Base-by-base conservation (phyloP, 2,797 vertebrate species). In the Apogon hyalosoma region DNA sequence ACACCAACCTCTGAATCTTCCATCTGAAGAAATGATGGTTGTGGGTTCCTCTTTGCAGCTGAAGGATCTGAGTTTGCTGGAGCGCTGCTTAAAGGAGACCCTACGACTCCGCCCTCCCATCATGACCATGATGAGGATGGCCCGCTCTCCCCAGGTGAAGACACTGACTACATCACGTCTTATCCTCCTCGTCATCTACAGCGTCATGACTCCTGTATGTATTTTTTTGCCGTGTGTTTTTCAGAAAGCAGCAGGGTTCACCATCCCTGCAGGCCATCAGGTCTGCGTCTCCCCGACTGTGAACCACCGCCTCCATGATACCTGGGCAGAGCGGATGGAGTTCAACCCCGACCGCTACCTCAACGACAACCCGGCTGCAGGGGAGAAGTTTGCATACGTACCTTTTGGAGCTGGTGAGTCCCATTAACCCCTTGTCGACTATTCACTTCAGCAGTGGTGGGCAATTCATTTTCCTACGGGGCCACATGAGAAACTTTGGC, bases 111-210 rank as follows among this genome's bases (percentile, higher is more conserved):
- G 97, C 38, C 97, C 98, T 3, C 98, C 98, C 7, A 96, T 99
- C 82, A 99, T 99, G 98, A 99, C 97, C 46, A 98, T 99, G 94
- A 99, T 99, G 97, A 96, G 98, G 82, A 94, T 99, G 96, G 96
- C 94, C 57, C 95, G 70, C 86, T 95, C 96, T 15, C 94, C 95
- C 53, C 97, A 97, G 91, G 98, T 97, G 58, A 68, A 13, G 19
- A 38, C 62, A 7, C n/a, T 56, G 6, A 3, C 31, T 7, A 1
- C 13, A 6, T 11, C 15, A 31, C 3, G 11, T 3, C 4, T 42
- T 12, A 7, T 15, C 14, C n/a, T 11, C 11, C 18, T 8, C 4
- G 4, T 33, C 13, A 4, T 38, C n/a, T 39, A 2, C 24, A 28
- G 3, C 5, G 24, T 6, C 24, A 4, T 6, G 5, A 28, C 24